A percentile compares a stretch with the other conserved stretches of the same genome.
Conservation (phyloP, 53 echinoderm and acorn worm genomes). For the Arbacia lixula region DNA sequence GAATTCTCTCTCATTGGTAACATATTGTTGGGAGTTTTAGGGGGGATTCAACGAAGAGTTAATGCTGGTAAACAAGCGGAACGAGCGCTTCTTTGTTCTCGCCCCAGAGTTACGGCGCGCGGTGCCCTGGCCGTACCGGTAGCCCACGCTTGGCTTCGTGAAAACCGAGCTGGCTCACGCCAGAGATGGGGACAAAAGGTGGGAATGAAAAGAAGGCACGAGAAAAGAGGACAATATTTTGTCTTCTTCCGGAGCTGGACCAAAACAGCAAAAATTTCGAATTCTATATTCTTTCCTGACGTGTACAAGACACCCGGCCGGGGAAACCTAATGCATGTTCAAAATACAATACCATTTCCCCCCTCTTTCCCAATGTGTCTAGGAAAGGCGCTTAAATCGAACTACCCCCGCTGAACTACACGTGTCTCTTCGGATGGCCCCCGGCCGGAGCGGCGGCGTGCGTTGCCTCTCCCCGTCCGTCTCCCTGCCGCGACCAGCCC, state of each 20-base stretch:
- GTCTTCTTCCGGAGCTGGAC: constrained; percentile 29
- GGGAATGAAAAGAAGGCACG: not conserved
- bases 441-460: constrained; percentile 36
- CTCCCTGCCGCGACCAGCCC: constrained; percentile 30
- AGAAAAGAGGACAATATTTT: constrained; percentile 29
- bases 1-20: constrained; percentile 39
- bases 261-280: constrained; percentile 49
- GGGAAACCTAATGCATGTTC: constrained; percentile 55
- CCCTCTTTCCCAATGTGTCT: constrained; percentile 28
- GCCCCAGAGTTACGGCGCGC: constrained; percentile 23
- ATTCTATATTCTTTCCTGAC: constrained; percentile 36
- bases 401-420: constrained; percentile 54
- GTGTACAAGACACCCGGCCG: constrained; percentile 50
- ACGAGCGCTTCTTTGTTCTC: constrained; percentile 46
- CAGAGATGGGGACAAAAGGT: too few relatives aligned
- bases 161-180: constrained; percentile 34
- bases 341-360: constrained; percentile 49
- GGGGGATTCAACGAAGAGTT: constrained; percentile 3
- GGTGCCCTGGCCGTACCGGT: constrained; percentile 25
- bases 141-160: not conserved
- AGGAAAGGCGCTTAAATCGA: constrained; percentile 50
- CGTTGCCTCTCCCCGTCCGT: constrained; percentile 36
- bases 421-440: constrained; percentile 44
- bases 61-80: constrained; percentile 41
- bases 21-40: constrained; percentile 36